Percentiles rank a stretch among this genome's conserved stretches.
Conservation (phyloP, 2,113 vertebrate species). For the Coreoperca whiteheadi region DNA sequence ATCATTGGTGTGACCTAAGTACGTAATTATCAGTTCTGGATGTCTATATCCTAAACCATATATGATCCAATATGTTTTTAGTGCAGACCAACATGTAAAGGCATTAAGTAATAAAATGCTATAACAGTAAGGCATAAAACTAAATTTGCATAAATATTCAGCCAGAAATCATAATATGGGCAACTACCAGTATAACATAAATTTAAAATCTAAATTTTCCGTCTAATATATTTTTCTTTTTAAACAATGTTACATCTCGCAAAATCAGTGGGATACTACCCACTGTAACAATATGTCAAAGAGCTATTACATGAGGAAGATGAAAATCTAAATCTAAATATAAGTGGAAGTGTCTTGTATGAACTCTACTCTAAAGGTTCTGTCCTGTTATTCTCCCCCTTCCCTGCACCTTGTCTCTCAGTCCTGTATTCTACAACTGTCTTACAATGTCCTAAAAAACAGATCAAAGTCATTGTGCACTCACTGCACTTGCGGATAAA, state of each 20-base stretch:
- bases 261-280: background rate
- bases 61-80: too few species aligned
- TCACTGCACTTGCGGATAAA: background rate
- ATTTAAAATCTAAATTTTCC: too few species aligned
- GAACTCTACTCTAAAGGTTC: background rate
- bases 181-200: too few species aligned
- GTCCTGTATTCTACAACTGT: background rate
- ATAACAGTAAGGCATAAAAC: background rate
- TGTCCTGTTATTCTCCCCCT: background rate
- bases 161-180: too few species aligned
- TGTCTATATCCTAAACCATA: too few species aligned
- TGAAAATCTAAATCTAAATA: background rate
- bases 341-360: background rate
- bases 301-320: background rate
- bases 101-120: too few species aligned
- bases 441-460: background rate
- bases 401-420: background rate
- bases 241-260: too few species aligned
- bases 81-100: too few species aligned
- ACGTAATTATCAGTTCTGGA: too few species aligned
- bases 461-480: slow-evolving; percentile 10
- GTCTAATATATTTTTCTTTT: too few species aligned
- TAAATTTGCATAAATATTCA: too few species aligned
- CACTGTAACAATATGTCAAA: background rate
- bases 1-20: too few species aligned